These are phyloP conservation scores for Tethya wilhelma DNA, from an alignment of 37 sponge, comb jelly and placozoan genomes.

Conservation along the genomic window DNA sequence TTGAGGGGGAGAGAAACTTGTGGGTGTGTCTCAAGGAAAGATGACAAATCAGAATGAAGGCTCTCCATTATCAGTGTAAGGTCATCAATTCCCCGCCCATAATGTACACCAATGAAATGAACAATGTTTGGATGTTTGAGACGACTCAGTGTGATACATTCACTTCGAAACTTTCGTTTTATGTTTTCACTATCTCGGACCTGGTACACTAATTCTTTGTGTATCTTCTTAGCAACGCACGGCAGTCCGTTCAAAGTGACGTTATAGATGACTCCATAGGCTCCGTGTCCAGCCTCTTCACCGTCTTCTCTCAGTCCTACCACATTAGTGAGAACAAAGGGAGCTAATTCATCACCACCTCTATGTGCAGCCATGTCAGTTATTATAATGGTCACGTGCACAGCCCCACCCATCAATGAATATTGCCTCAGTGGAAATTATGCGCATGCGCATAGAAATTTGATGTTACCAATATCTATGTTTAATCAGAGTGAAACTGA, in stretches of 20 bases:
- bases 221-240: conserved; percentile 32
- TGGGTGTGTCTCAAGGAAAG: not conserved
- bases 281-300: too few relatives aligned
- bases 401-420: too few relatives aligned
- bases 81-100: not conserved
- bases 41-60: not conserved
- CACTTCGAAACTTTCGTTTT: conserved; percentile 2
- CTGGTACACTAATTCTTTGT: not conserved
- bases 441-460: too few relatives aligned
- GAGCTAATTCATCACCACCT: too few relatives aligned
- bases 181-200: not conserved
- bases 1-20: conserved; percentile 14
- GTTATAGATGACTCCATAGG: conserved; percentile 24
- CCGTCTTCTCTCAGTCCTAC: too few relatives aligned
- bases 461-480: too few relatives aligned
- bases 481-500: too few relatives aligned
- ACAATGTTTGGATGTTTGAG: conserved; percentile 42
- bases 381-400: too few relatives aligned
- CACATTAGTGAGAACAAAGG: too few relatives aligned
- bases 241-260: conserved; percentile 19
- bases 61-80: conserved; percentile 13
- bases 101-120: conserved; percentile 27
- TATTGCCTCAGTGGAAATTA: too few relatives aligned
- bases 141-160: conserved; percentile 24
- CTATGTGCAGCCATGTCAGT: too few relatives aligned